Base-by-base conservation (phyloP, 2,797 vertebrate genomes). In the Xenops minutus region DNA sequence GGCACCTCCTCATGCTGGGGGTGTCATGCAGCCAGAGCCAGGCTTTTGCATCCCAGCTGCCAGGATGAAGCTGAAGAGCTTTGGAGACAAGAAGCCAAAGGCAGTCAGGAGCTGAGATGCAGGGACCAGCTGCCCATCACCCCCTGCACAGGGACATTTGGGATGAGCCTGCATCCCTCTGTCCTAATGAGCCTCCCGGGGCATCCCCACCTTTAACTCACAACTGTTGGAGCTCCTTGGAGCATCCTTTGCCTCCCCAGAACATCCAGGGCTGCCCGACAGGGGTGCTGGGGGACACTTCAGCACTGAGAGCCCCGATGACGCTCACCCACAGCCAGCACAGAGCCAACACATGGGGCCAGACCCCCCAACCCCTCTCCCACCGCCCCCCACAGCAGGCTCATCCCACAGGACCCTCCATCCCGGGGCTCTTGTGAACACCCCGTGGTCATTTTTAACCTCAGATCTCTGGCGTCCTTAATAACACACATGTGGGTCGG, bases 191-290 rank as follows among this genome's bases (percentile, higher is more conserved):
- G 15, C 8, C 39, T 32, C 18, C 32, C 37, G 12, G 29, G 17
- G 6, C 67, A 46, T 29, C 26, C n/a, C 17, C 56, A 39, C 3
- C 39, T 30, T 14, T 1, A 2, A 19, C 43, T 22, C 6, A 0
- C 0, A 0, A 27, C 17, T 29, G 4, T 30, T 0, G 0, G 39
- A 69, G 51, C 17, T 56, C 49, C 76, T 61, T 0, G 0, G 74
- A 89, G 61, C 58, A 51, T 20, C 62, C 37, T 52, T 66, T 54
- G 56, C 43, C 56, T 58, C 34, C 34, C 36, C 20, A 1, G 24
- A 78, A 27, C 61, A 76, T 2, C 26, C 67, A 55, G 72, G 3
- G 27, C 68, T 83, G 58, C 34, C 54, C 0, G 1, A 8, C 0
- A n/a, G 4, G 18, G 61, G 20, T 77, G 8, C 15, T 26, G 8